Conservation (phyloP, 2,113 vertebrate species). For the Aix galericulata region DNA sequence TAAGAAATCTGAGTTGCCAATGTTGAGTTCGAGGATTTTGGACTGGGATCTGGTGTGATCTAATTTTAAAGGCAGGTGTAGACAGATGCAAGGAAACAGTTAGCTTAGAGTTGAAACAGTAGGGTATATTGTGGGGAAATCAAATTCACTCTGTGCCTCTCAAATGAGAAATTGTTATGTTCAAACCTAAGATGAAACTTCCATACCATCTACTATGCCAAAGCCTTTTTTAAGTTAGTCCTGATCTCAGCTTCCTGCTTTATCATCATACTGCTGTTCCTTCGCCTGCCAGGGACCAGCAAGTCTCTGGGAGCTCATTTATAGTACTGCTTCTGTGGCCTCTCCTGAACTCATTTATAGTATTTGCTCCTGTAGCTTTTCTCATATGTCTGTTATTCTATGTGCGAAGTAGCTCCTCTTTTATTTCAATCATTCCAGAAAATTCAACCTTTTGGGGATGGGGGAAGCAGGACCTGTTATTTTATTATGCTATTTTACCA, state of each 20-base stretch:
- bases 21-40: background rate
- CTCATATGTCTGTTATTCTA: conserved; percentile 66
- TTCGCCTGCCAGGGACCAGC: conserved; percentile 9
- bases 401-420: conserved; percentile 67
- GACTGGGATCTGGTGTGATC: background rate
- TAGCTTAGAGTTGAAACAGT: background rate
- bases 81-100: background rate
- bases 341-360: conserved; percentile 65
- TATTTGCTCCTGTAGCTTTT: conserved; percentile 67
- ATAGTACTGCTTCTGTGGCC: conserved; percentile 61
- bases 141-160: background rate
- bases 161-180: background rate
- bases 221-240: conserved; percentile 26
- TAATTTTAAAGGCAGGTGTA: background rate
- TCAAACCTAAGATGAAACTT: conserved; percentile 11
- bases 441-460: background rate
- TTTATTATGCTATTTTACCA: conserved; percentile 17
- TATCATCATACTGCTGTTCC: conserved; percentile 67
- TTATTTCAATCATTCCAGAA: conserved; percentile 66
- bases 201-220: background rate
- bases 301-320: conserved; percentile 51
- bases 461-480: background rate
- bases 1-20: background rate
- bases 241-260: conserved; percentile 76
- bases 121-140: background rate